Conservation (phyloP, 2,888 invertebrate genomes). For the Pyralis farinalis region DNA sequence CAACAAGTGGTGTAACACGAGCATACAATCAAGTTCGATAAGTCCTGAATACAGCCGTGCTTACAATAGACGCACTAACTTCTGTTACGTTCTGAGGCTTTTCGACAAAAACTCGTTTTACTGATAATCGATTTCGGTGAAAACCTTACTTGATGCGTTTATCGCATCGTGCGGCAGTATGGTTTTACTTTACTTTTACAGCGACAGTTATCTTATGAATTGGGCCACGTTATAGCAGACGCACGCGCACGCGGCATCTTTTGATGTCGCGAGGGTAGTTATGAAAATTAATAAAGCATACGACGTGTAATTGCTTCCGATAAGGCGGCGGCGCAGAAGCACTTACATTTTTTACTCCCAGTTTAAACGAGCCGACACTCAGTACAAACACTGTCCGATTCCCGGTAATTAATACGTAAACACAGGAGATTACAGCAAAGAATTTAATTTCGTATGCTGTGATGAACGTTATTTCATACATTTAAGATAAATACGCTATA, state of each 20-base stretch:
- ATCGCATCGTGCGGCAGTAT: no score
- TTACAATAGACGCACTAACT: no score
- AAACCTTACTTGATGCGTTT: no score
- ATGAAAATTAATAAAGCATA: constrained; percentile 78
- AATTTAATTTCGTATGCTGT: constrained; percentile 15
- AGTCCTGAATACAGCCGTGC: no score
- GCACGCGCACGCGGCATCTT: constrained; percentile 55
- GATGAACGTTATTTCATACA: constrained; percentile 14
- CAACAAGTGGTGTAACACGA: no score
- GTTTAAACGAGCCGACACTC: constrained; percentile 37
- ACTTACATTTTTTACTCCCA: constrained; percentile 34
- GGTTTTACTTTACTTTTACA: no score
- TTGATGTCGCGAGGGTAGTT: constrained; percentile 76
- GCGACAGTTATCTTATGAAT: constrained; percentile 32
- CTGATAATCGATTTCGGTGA: no score
- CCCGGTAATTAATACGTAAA: constrained; percentile 29
- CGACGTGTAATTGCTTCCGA: constrained; percentile 78
- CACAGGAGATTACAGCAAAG: constrained; percentile 15
- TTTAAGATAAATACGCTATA: constrained; percentile 1
- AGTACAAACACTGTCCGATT: constrained; percentile 46
- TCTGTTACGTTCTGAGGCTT: no score
- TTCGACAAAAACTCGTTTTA: no score
- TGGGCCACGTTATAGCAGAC: constrained; percentile 33
- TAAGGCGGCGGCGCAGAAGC: constrained; percentile 51
- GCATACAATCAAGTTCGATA: no score